Evolutionary conservation across 1,140 invertebrate genomes (phyloP).

Genomic region (Drosophila ohnishii): DNA sequence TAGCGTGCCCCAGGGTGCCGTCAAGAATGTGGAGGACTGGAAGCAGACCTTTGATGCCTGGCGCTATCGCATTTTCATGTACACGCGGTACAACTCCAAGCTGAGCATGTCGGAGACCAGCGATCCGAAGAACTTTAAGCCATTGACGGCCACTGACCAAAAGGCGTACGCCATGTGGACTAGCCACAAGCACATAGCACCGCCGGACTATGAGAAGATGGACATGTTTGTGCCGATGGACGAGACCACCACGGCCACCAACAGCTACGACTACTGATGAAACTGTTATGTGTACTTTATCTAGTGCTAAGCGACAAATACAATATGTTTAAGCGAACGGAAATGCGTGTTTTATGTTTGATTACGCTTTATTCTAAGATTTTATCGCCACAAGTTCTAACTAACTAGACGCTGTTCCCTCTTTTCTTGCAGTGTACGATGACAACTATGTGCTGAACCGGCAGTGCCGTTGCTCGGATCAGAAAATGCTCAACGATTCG

Average conservation of each 20-base stretch:
- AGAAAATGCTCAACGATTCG: constrained; percentile 63
- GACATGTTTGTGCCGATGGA: constrained; percentile 74
- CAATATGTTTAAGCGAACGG: constrained; percentile 61
- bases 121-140: constrained; percentile 79
- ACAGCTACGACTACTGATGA: constrained; percentile 70
- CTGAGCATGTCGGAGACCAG: constrained; percentile 74
- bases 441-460: constrained; percentile 66
- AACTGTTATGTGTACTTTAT: constrained; percentile 73
- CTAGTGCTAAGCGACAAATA: constrained; percentile 73
- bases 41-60: constrained; percentile 80
- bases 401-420: background rate
- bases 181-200: constrained; percentile 73
- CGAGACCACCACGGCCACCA: constrained; percentile 63
- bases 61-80: constrained; percentile 81
- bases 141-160: constrained; percentile 75
- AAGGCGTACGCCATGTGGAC: constrained; percentile 81
- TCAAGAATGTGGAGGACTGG: constrained; percentile 81
- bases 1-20: constrained; percentile 76
- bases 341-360: constrained; percentile 12
- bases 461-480: constrained; percentile 63
- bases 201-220: constrained; percentile 76
- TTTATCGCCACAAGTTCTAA: too few relatives aligned
- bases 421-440: constrained; percentile 63
- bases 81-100: constrained; percentile 79
- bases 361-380: constrained; percentile 21